A percentile compares a stretch with the other conserved stretches of the same genome.
Conservation (phyloP, 1,140 invertebrate species). For the Papilio dardanus region DNA sequence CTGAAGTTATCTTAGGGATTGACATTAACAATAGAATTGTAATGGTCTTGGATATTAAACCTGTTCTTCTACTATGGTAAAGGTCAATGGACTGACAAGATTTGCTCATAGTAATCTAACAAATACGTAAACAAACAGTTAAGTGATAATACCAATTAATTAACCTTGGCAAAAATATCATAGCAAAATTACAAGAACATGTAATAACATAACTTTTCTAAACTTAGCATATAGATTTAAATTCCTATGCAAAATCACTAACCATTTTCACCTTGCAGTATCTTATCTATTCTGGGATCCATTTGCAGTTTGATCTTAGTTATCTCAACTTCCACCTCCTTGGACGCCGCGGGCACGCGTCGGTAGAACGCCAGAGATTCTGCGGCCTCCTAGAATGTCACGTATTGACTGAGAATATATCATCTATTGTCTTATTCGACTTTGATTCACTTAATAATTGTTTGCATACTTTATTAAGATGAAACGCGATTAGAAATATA, state of each 20-base stretch:
- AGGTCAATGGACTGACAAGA: not conserved
- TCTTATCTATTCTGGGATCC: constrained; percentile 59
- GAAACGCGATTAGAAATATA: not conserved
- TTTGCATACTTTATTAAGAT: not conserved
- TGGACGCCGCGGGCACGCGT: constrained; percentile 52
- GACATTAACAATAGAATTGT: not conserved
- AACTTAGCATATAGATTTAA: too few species aligned
- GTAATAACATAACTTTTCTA: too few species aligned
- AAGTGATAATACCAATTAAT: too few species aligned
- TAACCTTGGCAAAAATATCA: too few species aligned
- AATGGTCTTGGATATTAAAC: not conserved
- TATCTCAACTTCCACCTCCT: constrained; percentile 64
- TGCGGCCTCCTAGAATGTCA: constrained; percentile 61
- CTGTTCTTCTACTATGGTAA: not conserved
- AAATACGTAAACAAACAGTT: too few species aligned
- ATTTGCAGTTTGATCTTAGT: constrained; percentile 63
- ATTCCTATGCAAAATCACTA: not conserved
- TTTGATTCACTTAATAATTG: not conserved
- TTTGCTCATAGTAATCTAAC: not conserved
- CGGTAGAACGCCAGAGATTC: constrained; percentile 68
- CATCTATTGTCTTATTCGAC: not conserved
- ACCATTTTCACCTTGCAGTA: constrained; percentile 55
- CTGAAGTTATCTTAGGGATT: not conserved
- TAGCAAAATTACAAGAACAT: too few species aligned
- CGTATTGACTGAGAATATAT: not conserved